A percentile compares a stretch with the other conserved stretches of the same genome.
Evolutionary conservation across 2,797 vertebrate species (phyloP).

Genomic region (Galago senegalensis): DNA sequence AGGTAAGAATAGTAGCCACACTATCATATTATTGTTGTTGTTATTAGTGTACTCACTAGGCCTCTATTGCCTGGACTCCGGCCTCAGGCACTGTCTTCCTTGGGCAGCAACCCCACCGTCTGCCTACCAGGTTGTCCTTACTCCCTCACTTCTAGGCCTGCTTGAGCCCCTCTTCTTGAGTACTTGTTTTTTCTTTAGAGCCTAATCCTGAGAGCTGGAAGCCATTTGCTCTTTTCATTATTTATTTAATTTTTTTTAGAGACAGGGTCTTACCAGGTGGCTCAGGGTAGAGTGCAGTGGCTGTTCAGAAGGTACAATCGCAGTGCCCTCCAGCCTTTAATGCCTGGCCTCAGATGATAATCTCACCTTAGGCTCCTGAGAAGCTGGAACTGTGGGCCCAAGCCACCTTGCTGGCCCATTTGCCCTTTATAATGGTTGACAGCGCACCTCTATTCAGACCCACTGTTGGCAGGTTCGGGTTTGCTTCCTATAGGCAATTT

Average conservation of each 20-base stretch:
- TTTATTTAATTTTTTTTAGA: background rate
- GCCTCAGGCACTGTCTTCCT: background rate
- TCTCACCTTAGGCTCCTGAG: background rate
- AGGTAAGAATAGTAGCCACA: background rate
- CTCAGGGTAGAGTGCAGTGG: background rate
- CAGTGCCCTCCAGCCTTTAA: background rate
- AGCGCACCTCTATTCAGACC: background rate
- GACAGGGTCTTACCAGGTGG: background rate
- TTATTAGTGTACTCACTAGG: background rate
- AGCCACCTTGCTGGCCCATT: background rate
- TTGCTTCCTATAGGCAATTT: background rate
- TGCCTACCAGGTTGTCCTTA: background rate
- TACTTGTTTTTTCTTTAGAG: background rate
- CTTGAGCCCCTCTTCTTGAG: background rate
- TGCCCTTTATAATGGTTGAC: background rate
- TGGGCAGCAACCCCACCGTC: background rate
- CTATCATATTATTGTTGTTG: background rate
- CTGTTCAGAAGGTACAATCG: background rate
- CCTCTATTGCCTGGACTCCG: background rate
- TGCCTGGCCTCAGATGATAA: background rate
- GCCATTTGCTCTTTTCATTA: background rate
- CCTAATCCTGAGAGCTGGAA: background rate
- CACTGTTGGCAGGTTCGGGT: background rate
- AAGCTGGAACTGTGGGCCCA: background rate
- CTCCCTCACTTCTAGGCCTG: background rate